Percentiles rank a stretch among this genome's conserved stretches.
phyloP scores from a whole-genome alignment of 2,797 vertebrate species.

The Tarsius wallacei region DNA sequence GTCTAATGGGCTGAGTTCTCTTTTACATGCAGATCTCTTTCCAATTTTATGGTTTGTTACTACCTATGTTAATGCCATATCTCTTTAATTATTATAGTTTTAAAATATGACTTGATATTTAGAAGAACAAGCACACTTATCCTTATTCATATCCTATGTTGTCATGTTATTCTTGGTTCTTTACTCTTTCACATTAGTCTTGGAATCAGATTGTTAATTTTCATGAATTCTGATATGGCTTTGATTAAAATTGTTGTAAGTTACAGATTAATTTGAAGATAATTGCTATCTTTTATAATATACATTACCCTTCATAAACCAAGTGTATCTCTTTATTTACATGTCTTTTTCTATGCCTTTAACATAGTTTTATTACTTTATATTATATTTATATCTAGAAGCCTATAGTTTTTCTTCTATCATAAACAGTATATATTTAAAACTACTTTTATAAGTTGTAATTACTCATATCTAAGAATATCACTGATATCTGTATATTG shows the following conservation, averaged over 20 bases:
- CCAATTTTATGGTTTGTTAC: background rate
- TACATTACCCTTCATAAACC: background rate
- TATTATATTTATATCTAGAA: constrained; percentile 10
- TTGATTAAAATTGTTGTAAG: constrained; percentile 10
- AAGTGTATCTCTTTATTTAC: constrained; percentile 3
- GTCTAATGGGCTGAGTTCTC: background rate
- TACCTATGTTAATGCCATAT: background rate
- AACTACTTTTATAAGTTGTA: constrained; percentile 44
- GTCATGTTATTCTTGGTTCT: background rate
- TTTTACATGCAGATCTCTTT: background rate
- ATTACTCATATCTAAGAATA: background rate
- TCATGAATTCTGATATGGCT: background rate
- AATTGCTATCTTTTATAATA: constrained; percentile 24
- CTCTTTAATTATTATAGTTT: constrained; percentile 27
- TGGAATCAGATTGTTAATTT: constrained; percentile 41
- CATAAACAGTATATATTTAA: constrained; percentile 26
- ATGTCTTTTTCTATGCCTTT: background rate
- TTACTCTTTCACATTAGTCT: constrained; percentile 22
- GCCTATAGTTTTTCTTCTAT: constrained; percentile 14
- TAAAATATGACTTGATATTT: background rate
- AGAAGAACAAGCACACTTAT: background rate
- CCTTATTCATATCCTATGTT: background rate
- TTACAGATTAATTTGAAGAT: constrained; percentile 36
- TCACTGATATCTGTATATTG: constrained; percentile 10
- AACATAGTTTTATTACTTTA: constrained; percentile 34